Base-by-base conservation (phyloP, 2,797 vertebrate genomes). In the Darevskia nairensis region DNA sequence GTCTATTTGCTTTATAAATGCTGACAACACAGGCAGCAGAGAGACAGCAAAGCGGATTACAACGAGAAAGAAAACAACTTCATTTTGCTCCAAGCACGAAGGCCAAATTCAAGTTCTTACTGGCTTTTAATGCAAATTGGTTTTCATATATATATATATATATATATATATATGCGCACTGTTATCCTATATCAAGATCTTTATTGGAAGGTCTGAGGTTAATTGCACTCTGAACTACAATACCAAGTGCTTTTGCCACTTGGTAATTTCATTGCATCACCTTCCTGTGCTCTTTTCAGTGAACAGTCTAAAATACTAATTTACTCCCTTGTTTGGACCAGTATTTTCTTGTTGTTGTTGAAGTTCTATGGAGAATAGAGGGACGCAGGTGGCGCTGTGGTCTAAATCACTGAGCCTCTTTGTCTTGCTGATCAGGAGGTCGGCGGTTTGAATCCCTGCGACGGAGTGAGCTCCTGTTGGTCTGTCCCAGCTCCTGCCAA, bases 1-100 rank as follows among this genome's bases (percentile, higher is more conserved):
- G 75, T 59, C 1, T n/a, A 29, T 75, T 90, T 89, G 29, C 61
- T 88, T 87, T 82, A 84, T 2, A 93, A 90, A 86, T 85, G 76
- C 8, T 83, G 27, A 46, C 71, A 90, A 88, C 15, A 83, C 1
- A 90, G 8, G 88, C 19, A 59, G 74, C 0, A 10, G 41, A 23
- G 15, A 23, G 23, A 0, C 64, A 59, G 8, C 10, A 9, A 41
- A 3, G n/a, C 25, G 39, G 61, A 89, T 85, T 85, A 85, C 27
- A 23, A 69, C 64, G 27, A n/a, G 46, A 87, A 71, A 92, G 13
- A 6, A 85, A 9, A 84, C 3, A 0, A 81, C 23, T 86, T 72
- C 0, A 35, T 92, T 90, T 90, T 89, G 61, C 46, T 68, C 35
- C 25, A 84, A 90, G 85, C 55, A 80, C 27, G 72, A 61, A 68